A percentile compares a stretch with the other conserved stretches of the same genome.
phyloP scores from a whole-genome alignment of 2,113 vertebrate species.

The Columba livia region DNA sequence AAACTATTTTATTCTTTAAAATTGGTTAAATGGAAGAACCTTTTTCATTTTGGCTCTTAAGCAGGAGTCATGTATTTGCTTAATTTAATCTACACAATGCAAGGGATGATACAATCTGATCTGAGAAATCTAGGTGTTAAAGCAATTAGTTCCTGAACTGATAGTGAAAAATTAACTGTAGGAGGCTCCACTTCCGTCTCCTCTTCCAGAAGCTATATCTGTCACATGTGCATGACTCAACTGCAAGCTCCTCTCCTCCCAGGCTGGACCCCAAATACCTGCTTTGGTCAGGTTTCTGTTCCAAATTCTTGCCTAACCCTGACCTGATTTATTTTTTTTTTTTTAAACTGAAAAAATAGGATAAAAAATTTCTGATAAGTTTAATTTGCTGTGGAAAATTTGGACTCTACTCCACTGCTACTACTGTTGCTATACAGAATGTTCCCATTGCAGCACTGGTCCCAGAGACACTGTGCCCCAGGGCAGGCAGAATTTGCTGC shows the following conservation, averaged over 20 bases:
- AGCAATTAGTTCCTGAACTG: not conserved
- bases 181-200: not conserved
- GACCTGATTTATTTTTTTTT: not conserved
- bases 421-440: not conserved
- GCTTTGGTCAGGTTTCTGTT: not conserved
- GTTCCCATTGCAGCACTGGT: not conserved
- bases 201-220: not conserved
- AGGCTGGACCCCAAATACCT: not conserved
- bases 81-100: not conserved
- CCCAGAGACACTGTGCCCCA: not conserved
- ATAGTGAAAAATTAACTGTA: not conserved
- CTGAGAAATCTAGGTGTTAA: not conserved
- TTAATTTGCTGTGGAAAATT: not conserved
- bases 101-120: not conserved
- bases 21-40: not conserved
- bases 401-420: not conserved
- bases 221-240: not conserved
- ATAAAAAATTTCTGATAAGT: not conserved
- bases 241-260: not conserved
- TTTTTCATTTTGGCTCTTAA: not conserved
- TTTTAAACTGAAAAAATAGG: not conserved
- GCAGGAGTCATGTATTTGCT: not conserved
- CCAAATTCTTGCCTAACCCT: not conserved
- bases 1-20: not conserved
- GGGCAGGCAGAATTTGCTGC: not conserved